Evolutionary conservation across 2,888 invertebrate genomes (phyloP).

Genomic region (Mythimna pallens): DNA sequence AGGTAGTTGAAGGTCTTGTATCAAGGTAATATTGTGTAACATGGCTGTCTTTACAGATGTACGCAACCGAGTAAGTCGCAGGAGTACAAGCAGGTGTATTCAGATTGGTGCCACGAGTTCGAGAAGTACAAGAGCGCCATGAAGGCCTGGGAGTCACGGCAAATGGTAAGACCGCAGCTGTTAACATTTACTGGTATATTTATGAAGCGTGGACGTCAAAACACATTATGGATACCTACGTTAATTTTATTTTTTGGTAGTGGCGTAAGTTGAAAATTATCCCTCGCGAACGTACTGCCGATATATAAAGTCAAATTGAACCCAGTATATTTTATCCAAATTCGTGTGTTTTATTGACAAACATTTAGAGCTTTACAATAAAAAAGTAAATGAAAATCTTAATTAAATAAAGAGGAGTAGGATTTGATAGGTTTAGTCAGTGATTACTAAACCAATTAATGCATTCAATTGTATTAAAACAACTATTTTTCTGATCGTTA

Average conservation of each 20-base stretch:
- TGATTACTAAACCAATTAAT: not conserved
- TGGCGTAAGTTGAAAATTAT: too few species aligned
- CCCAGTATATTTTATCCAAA: not conserved
- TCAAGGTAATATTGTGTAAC: not conserved
- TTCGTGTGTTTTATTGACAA: not conserved
- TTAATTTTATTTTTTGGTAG: too few species aligned
- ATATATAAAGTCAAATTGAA: too few species aligned
- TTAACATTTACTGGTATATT: not conserved
- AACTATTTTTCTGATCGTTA: not conserved
- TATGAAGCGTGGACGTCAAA: not conserved
- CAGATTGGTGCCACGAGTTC: conserved; percentile 94
- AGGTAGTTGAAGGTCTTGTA: not conserved
- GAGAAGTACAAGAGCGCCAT: conserved; percentile 93
- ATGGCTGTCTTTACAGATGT: conserved; percentile 81
- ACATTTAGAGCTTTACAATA: not conserved
- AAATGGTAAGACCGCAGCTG: conserved; percentile 88
- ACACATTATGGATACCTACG: not conserved
- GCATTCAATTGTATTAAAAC: not conserved
- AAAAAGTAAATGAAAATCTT: not conserved
- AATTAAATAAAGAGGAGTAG: not conserved
- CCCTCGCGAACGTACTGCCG: too few species aligned
- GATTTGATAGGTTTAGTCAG: not conserved
- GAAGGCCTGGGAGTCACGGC: conserved; percentile 92
- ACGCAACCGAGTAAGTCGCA: conserved; percentile 90
- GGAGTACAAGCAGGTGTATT: conserved; percentile 92